phyloP scores from a whole-genome alignment of 2,888 invertebrate genomes.

The Phania funesta region DNA sequence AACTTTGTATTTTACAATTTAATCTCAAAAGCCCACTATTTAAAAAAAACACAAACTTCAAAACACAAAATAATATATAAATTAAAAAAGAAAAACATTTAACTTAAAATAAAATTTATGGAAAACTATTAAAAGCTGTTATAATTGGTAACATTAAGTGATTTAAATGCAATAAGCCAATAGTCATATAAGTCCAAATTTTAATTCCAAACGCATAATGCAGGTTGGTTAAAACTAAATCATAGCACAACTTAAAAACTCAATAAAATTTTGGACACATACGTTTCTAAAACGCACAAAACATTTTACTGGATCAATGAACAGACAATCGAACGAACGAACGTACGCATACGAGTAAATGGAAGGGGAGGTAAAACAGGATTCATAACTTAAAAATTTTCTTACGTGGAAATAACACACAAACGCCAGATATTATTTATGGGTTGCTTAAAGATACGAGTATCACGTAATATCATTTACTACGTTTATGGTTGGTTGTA shows the following conservation, averaged over 20 bases:
- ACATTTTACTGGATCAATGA: conserved; percentile 19
- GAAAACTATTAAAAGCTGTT: conserved; percentile 78
- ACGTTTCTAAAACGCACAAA: conserved; percentile 46
- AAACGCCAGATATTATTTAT: conserved; percentile 54
- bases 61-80: not conserved
- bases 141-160: conserved; percentile 80
- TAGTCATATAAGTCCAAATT: conserved; percentile 57
- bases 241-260: conserved; percentile 24
- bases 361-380: conserved; percentile 22
- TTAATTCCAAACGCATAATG: conserved; percentile 55
- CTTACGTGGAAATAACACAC: conserved; percentile 13
- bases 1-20: not conserved
- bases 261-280: conserved; percentile 26
- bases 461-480: conserved; percentile 62
- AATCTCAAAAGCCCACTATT: not conserved
- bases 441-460: conserved; percentile 62
- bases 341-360: not conserved
- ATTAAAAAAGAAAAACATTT: not conserved
- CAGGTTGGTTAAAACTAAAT: conserved; percentile 43
- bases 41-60: conserved; percentile 14
- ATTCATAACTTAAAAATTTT: conserved; percentile 18
- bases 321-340: not conserved
- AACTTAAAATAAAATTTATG: conserved; percentile 74
- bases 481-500: conserved; percentile 10
- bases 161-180: conserved; percentile 75